These are phyloP conservation scores for Halisarca cf. caerulea DNA, from an alignment of 37 sponge, comb jelly and placozoan species.

Conservation along the genomic window DNA sequence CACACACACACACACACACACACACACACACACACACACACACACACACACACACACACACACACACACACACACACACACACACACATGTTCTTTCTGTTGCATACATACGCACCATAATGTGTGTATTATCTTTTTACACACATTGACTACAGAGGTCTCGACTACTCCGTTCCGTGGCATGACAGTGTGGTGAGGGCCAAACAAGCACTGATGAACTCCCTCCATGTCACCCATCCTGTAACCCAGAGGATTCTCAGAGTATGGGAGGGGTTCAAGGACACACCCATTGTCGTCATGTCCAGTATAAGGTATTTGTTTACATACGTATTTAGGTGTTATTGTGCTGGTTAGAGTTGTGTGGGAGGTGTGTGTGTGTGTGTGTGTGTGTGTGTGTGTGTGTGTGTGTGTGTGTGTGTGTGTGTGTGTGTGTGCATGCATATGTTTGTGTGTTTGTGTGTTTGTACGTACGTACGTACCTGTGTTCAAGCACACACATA, in stretches of 20 bases:
- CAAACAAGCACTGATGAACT: slow-evolving; percentile 32
- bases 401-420: no score
- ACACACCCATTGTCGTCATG: slow-evolving; percentile 64
- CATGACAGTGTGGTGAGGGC: slow-evolving; percentile 65
- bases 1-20: no score
- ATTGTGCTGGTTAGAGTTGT: no score
- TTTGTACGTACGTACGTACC: slow-evolving; percentile 7
- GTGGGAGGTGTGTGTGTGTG: no score
- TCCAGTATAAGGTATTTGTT: slow-evolving; percentile 57
- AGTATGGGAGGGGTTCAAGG: slow-evolving; percentile 72
- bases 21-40: no score
- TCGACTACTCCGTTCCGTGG: slow-evolving; percentile 96
- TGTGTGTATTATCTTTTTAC: no score
- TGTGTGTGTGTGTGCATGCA: no score
- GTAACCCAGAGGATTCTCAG: slow-evolving; percentile 70
- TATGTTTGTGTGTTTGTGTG: not conserved
- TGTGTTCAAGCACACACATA: not conserved
- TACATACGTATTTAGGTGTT: not conserved
- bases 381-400: not conserved
- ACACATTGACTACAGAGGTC: slow-evolving; percentile 55
- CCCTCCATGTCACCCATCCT: slow-evolving; percentile 80
- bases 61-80: no score
- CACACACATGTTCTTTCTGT: no score
- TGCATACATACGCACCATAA: no score
- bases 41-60: no score